phyloP scores from a whole-genome alignment of 1,140 invertebrate genomes.

The Sycophaga agraensis region DNA sequence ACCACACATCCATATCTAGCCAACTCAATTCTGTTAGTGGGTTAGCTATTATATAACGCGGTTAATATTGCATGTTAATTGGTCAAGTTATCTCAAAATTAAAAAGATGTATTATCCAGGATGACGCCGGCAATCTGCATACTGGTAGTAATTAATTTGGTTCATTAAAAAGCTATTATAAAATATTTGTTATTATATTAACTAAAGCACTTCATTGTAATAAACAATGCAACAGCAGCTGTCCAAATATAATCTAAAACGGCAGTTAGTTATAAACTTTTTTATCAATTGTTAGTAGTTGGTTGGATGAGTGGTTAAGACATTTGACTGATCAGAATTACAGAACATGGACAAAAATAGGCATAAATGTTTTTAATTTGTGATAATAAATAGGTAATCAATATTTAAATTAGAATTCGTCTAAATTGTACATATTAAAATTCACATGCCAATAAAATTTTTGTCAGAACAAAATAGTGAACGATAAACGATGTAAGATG shows the following conservation, averaged over 20 bases:
- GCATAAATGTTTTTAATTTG: neutral
- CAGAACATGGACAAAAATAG: neutral
- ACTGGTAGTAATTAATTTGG: neutral
- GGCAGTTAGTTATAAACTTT: slow-evolving; percentile 31
- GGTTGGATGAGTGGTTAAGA: slow-evolving; percentile 60
- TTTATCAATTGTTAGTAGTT: slow-evolving; percentile 50
- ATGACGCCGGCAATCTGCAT: neutral
- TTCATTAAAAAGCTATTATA: neutral
- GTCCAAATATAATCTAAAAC: neutral
- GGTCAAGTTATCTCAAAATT: neutral
- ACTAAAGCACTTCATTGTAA: neutral
- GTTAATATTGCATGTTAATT: slow-evolving; percentile 8
- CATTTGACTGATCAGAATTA: slow-evolving; percentile 23
- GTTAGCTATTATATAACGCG: slow-evolving; percentile 13
- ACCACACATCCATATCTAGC: slow-evolving; percentile 97
- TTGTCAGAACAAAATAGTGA: no score
- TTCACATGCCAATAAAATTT: slow-evolving; percentile 5
- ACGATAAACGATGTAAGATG: neutral
- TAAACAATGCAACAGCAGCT: neutral
- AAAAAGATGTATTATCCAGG: neutral
- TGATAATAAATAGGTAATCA: no score
- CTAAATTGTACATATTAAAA: neutral
- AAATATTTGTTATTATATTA: slow-evolving; percentile 1
- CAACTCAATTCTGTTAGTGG: slow-evolving; percentile 47
- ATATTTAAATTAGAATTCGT: neutral